Base-by-base conservation (phyloP, 1,140 invertebrate species). In the Camponotus vicinus region DNA sequence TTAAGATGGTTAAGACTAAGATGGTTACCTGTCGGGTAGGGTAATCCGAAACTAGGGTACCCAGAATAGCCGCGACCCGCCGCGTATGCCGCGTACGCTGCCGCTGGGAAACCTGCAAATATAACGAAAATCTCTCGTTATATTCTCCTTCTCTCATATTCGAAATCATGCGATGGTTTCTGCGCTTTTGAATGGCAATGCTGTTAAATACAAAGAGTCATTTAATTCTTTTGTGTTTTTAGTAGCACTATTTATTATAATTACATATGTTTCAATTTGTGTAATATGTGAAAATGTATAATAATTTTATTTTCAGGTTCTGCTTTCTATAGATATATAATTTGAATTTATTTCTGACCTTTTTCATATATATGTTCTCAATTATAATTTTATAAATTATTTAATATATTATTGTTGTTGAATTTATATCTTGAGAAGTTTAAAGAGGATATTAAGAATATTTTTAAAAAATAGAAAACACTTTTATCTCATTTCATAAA, bases 41-140 rank as follows among this genome's bases (percentile, higher is more conserved):
- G 98, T 96, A 98, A 98, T 97, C 98, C 98, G 96, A 98, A 98
- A 97, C 98, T 98, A 96, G 98, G 98, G 96, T 98, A 98, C 96
- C 98, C 98, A 95, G 98, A 98, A 96, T 98, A 99, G 93, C 98
- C 97, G 95, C 98, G 97, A 95, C 98, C 98, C 94, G 98, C 98
- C 96, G 98, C 98, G 95, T 98, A 98, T 94, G 98, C 98, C 95
- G 98, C 98, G 96, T 98, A 98, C 93, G 98, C 98, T 93, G 97
- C 97, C 95, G 98, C 98, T 96, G 98, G 98, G 95, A 98, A 98
- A 97, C 98, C 98, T 98, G 96, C 69, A 94, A 96, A 96, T 96
- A 94, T 95, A 96, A 95, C 91, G 27, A 83, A 83, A 37, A 83
- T 83, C 45, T 49, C 42, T 40, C 40, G 8, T 83, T 83, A 61